Percentiles rank a stretch among this genome's conserved stretches.
These are phyloP conservation scores for Alethe diademata DNA, from an alignment of 2,113 vertebrate species.

Conservation along the genomic window DNA sequence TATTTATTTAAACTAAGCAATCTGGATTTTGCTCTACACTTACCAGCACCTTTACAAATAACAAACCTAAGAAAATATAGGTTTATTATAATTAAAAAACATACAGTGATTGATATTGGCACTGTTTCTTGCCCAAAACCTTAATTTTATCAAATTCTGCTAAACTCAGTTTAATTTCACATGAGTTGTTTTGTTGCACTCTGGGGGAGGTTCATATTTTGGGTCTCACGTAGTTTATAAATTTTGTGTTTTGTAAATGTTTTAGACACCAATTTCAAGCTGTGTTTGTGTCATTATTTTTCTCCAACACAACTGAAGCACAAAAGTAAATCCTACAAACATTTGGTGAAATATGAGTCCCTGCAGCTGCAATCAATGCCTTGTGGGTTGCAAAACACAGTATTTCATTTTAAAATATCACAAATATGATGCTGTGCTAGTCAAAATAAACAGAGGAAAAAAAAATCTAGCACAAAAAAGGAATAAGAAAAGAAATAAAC, in stretches of 20 bases:
- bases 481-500: rapidly evolving
- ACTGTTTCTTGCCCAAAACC: rapidly evolving
- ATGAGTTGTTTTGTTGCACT: rapidly evolving
- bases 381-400: background rate
- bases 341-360: rapidly evolving
- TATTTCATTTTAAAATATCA: rapidly evolving
- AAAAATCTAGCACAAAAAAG: rapidly evolving
- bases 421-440: rapidly evolving
- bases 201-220: background rate
- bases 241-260: background rate
- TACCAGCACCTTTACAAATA: background rate
- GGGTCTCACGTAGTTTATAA: rapidly evolving
- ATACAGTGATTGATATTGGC: rapidly evolving
- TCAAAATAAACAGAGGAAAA: rapidly evolving
- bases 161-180: background rate
- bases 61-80: background rate
- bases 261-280: background rate
- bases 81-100: background rate
- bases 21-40: background rate
- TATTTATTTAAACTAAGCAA: background rate
- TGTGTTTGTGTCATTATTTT: background rate
- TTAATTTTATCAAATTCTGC: background rate
- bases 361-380: background rate
- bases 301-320: rapidly evolving
- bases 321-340: rapidly evolving